Evolutionary conservation across 1,140 invertebrate genomes (phyloP), one percentile per base, ranked within the genome.

Genomic region (Odontomachus brunneus): DNA sequence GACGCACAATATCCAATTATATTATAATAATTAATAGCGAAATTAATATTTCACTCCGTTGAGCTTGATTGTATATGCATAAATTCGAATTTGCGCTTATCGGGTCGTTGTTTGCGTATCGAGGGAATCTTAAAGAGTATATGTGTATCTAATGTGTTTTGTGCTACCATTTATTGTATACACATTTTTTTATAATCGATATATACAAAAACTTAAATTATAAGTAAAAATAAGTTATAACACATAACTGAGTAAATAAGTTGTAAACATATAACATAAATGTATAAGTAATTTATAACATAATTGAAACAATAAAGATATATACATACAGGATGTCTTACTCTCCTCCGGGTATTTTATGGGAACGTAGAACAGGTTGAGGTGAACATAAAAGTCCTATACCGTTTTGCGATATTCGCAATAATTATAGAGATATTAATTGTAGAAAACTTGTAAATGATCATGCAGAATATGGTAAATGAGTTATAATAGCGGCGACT

Each of bases 1-100:
- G 84, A 80, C 86, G 86, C 85, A 75, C 26, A 53, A 48, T 12
- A 76, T 65, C 51, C 60, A 76, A 76, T 66, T 66, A 78, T 67
- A 67, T 19, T 53, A 49, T 11, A n/a, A 14, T 44, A 29, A 66
- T 66, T 44, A 29, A 38, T 24, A 17, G 26, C 19, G 17, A n/a
- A n/a, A n/a, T n/a, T n/a, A n/a, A 12, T 38, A 26, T 67, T 65
- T 59, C 60, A 29, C 38, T 48, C 49, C 12, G 29, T 26, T 38
- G 29, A 22, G 19, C 55, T 78, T 55, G 55, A 55, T 22, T 26
- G 55, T n/a, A n/a, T 74, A 60, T 44, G 74, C 60, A 44, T 66
- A 49, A 38, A 19, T 26, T 33, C 15, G 4, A 66, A 76, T 53
- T 66, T 63, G 62, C 63, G 48, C 55, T 66, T 11, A 51, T 74